Percentiles rank a stretch among this genome's conserved stretches.
phyloP scores from a whole-genome alignment of 2,797 vertebrate species.

The Oreortyx pictus region DNA sequence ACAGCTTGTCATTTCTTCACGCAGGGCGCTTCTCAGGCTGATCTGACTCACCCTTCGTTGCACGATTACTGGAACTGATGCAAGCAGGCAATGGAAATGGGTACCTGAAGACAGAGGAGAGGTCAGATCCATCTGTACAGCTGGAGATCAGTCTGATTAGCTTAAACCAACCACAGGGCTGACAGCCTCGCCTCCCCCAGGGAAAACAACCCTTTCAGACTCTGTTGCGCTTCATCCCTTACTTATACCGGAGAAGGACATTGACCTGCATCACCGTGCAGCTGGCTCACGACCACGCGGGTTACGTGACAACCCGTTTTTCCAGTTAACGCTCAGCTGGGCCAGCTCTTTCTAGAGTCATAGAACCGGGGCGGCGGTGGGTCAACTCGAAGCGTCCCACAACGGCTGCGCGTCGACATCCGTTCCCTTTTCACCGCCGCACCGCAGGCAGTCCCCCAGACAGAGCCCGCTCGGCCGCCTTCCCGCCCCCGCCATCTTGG shows the following conservation, averaged over 20 bases:
- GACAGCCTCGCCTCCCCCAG: not conserved
- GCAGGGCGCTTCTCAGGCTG: not conserved
- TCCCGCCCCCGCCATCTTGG: rapidly evolving
- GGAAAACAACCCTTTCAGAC: not conserved
- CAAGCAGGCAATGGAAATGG: not conserved
- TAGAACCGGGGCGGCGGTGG: not conserved
- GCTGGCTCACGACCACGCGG: not conserved
- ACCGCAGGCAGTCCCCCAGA: not conserved
- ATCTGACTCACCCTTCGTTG: not conserved
- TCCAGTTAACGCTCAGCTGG: not conserved
- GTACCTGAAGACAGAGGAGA: not conserved
- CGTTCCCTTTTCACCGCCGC: not conserved
- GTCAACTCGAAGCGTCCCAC: rapidly evolving
- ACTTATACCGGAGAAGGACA: not conserved
- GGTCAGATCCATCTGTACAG: not conserved
- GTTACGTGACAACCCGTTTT: not conserved
- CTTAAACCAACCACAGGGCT: not conserved
- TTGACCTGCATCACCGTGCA: not conserved
- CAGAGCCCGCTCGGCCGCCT: rapidly evolving
- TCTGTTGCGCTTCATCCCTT: not conserved
- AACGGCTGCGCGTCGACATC: not conserved
- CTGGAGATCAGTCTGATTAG: not conserved
- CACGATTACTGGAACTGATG: not conserved
- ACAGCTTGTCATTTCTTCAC: not conserved
- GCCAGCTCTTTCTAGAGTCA: not conserved